Conservation (phyloP, 2,888 invertebrate genomes). For the Andrena praecox region DNA sequence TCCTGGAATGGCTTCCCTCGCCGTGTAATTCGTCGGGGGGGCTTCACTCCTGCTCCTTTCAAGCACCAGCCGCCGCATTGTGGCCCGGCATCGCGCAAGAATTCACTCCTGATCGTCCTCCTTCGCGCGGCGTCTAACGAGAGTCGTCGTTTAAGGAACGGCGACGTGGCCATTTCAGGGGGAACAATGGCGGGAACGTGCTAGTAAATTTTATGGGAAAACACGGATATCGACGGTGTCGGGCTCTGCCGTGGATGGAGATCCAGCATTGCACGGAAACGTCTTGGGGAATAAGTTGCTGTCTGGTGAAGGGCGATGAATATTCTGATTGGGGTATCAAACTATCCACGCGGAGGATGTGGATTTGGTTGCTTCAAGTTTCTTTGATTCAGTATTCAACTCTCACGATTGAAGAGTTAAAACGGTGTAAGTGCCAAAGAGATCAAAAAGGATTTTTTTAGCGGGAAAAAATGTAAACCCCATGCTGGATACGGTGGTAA, state of each 20-base stretch:
- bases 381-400: no score
- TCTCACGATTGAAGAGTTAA: no score
- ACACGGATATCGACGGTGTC: conserved; percentile 39
- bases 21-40: conserved; percentile 24
- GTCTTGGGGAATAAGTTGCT: neutral
- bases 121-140: conserved; percentile 36
- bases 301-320: neutral
- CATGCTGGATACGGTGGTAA: no score
- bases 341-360: no score
- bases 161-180: conserved; percentile 32
- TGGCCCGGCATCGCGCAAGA: conserved; percentile 33
- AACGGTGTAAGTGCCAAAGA: no score
- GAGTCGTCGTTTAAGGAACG: conserved; percentile 45
- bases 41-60: conserved; percentile 43
- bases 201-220: conserved; percentile 50
- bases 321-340: neutral
- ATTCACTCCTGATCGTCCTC: conserved; percentile 34
- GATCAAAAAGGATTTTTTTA: no score
- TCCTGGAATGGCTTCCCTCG: conserved; percentile 36
- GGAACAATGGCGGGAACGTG: conserved; percentile 58
- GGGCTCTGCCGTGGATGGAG: conserved; percentile 14
- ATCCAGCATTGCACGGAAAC: conserved; percentile 21
- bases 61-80: conserved; percentile 28
- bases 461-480: no score
- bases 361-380: no score